These are phyloP conservation scores for Brachycybe producta DNA, from an alignment of 2,888 invertebrate genomes.

Conservation along the genomic window DNA sequence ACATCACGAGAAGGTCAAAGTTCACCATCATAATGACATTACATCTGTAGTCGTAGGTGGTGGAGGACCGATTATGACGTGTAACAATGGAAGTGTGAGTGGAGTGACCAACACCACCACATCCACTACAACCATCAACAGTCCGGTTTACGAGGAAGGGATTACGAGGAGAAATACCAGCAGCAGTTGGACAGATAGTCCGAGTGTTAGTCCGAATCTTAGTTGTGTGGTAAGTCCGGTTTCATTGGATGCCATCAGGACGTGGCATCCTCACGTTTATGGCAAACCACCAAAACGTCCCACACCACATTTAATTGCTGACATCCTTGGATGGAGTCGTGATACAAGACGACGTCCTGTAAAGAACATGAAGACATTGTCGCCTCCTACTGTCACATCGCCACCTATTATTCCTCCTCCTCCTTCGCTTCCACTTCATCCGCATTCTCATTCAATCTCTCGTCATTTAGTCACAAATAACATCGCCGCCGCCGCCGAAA, in stretches of 20 bases:
- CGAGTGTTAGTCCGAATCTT: too few relatives aligned
- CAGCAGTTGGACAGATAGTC: too few relatives aligned
- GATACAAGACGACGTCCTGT: slow-evolving; percentile 27
- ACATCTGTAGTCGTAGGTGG: too few relatives aligned
- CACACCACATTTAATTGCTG: slow-evolving; percentile 75
- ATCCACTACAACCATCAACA: too few relatives aligned
- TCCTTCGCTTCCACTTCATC: background rate
- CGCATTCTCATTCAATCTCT: background rate
- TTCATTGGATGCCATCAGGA: slow-evolving; percentile 22
- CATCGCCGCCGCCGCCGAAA: background rate
- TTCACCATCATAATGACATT: too few relatives aligned
- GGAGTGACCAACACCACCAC: too few relatives aligned
- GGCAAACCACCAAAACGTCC: slow-evolving; percentile 65
- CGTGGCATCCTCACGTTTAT: slow-evolving; percentile 86
- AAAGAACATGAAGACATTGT: background rate
- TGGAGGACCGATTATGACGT: too few relatives aligned
- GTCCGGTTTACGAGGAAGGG: too few relatives aligned
- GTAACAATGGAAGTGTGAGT: too few relatives aligned
- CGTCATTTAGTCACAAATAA: background rate
- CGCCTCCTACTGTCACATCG: background rate
- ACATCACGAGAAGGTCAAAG: too few relatives aligned
- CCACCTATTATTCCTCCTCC: background rate
- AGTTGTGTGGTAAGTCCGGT: background rate
- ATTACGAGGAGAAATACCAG: too few relatives aligned
- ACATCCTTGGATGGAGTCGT: slow-evolving; percentile 58